phyloP scores from a whole-genome alignment of 2,797 vertebrate species.

The Anniella stebbinsi region DNA sequence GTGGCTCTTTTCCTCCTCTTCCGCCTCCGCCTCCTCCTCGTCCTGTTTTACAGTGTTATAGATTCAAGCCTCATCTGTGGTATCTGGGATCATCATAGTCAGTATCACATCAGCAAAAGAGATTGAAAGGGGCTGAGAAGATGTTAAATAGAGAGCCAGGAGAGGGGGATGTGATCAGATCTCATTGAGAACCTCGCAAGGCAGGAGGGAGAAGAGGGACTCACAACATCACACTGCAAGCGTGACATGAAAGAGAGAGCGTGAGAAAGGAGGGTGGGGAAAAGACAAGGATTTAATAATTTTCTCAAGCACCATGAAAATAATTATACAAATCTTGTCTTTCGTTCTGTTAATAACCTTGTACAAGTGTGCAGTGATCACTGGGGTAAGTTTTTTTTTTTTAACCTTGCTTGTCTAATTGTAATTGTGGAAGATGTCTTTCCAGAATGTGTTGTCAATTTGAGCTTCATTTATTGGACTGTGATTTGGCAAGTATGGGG shows the following conservation, averaged over 20 bases:
- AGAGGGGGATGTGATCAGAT: slow-evolving; percentile 1
- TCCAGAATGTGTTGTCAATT: not conserved
- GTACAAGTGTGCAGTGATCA: slow-evolving; percentile 87
- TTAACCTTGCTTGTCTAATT: slow-evolving; percentile 13
- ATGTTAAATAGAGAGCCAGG: slow-evolving; percentile 47
- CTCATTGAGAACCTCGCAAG: slow-evolving; percentile 28
- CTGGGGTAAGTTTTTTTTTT: slow-evolving; percentile 86
- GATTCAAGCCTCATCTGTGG: slow-evolving; percentile 65
- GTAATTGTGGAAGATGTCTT: not conserved
- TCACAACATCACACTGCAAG: not conserved
- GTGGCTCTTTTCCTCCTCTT: not conserved
- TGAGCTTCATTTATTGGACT: not conserved
- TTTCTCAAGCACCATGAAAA: slow-evolving; percentile 78
- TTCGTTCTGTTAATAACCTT: slow-evolving; percentile 82
- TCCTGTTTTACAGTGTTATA: slow-evolving; percentile 50
- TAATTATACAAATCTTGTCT: slow-evolving; percentile 76
- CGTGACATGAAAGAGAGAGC: not conserved
- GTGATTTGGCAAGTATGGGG: not conserved
- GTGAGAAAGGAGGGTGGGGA: not conserved
- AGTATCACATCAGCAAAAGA: slow-evolving; percentile 12
- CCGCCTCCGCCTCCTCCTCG: not conserved
- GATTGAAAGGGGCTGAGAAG: slow-evolving; percentile 45
- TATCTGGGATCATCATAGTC: slow-evolving; percentile 63
- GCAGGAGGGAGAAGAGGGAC: not conserved
- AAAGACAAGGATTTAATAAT: slow-evolving; percentile 6